Conservation (phyloP, 2,113 vertebrate species). For the Collichthys lucidus region DNA sequence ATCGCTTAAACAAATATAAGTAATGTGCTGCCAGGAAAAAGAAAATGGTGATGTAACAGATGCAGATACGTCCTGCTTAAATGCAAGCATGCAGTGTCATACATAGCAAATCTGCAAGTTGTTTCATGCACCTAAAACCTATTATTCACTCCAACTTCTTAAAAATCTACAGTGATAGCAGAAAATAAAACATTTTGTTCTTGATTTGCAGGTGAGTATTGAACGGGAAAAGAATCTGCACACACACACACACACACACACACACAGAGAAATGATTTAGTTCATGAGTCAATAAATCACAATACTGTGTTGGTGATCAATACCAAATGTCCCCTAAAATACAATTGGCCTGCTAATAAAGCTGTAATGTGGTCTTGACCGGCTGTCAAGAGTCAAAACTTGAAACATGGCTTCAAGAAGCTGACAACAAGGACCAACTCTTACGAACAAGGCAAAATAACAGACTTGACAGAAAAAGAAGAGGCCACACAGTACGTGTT, state of each 20-base stretch:
- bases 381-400: not conserved
- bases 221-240: not conserved
- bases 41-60: slow-evolving; percentile 56
- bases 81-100: slow-evolving; percentile 29
- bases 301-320: slow-evolving; percentile 43
- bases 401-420: not conserved
- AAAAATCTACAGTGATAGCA: slow-evolving; percentile 9
- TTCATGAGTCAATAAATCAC: slow-evolving; percentile 42
- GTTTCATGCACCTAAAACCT: not conserved
- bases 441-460: too few relatives aligned
- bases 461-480: too few relatives aligned
- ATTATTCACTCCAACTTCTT: slow-evolving; percentile 39
- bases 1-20: slow-evolving; percentile 40
- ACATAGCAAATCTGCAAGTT: slow-evolving; percentile 5
- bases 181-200: not conserved
- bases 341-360: slow-evolving; percentile 15
- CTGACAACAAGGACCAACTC: too few relatives aligned
- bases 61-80: slow-evolving; percentile 52
- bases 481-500: too few relatives aligned
- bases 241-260: slow-evolving; percentile 4
- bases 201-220: not conserved
- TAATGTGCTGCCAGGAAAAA: slow-evolving; percentile 41
- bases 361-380: not conserved
- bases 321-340: slow-evolving; percentile 43
- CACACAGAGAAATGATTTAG: not conserved